phyloP scores from a whole-genome alignment of 2,797 vertebrate genomes.

The Sebastes itinus region DNA sequence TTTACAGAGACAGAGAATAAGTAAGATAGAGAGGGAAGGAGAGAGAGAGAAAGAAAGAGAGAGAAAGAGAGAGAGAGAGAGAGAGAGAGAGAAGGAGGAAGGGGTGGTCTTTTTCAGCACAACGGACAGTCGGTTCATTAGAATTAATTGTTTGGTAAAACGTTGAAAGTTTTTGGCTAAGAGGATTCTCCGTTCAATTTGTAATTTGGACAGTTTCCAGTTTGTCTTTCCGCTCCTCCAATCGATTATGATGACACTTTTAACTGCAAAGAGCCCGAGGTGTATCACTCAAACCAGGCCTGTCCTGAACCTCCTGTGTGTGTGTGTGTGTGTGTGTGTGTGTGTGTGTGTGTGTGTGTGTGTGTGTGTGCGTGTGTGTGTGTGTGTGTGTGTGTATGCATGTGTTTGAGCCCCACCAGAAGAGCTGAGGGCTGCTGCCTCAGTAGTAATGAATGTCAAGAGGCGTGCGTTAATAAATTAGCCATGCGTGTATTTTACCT shows the following conservation, averaged over 20 bases:
- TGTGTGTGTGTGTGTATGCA: slow-evolving; percentile 7
- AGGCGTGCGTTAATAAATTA: slow-evolving; percentile 78
- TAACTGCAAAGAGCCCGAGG: slow-evolving; percentile 58
- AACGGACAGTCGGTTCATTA: slow-evolving; percentile 48
- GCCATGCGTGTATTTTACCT: slow-evolving; percentile 75
- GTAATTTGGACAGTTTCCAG: slow-evolving; percentile 77
- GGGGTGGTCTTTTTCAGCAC: slow-evolving; percentile 1
- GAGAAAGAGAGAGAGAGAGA: slow-evolving; percentile 15
- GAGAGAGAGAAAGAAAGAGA: slow-evolving; percentile 14
- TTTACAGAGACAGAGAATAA: slow-evolving; percentile 35
- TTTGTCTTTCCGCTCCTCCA: slow-evolving; percentile 60
- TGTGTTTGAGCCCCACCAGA: slow-evolving; percentile 9
- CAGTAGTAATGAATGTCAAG: slow-evolving; percentile 77
- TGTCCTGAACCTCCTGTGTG: neutral
- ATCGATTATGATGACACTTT: slow-evolving; percentile 74
- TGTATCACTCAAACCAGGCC: slow-evolving; percentile 59
- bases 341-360: slow-evolving; percentile 8
- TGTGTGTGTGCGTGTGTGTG: slow-evolving; percentile 1
- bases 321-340: slow-evolving; percentile 2
- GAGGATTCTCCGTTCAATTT: slow-evolving; percentile 65
- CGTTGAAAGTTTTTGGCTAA: slow-evolving; percentile 60
- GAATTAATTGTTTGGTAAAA: slow-evolving; percentile 74
- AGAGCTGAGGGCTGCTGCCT: slow-evolving; percentile 56
- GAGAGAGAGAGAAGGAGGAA: neutral
- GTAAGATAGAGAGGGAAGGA: slow-evolving; percentile 9